Evolutionary conservation across 1,140 invertebrate species (phyloP).

Genomic region (Caenorhabditis tropicalis): DNA sequence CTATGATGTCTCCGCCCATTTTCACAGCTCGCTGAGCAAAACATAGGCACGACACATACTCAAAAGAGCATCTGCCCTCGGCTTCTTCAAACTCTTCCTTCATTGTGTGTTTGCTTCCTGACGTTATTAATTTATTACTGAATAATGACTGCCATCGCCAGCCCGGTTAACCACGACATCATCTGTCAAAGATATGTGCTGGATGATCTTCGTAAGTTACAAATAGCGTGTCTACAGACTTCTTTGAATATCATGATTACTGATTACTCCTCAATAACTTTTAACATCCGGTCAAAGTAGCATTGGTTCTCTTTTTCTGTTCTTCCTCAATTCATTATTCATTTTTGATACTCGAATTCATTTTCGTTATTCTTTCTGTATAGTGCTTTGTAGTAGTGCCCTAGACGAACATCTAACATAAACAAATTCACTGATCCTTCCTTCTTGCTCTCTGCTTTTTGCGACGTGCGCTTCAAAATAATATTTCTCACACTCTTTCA

Average conservation of each 20-base stretch:
- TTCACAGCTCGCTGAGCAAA: conserved; percentile 44
- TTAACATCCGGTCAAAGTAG: no score
- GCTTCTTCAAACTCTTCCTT: conserved; percentile 4
- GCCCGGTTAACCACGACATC: conserved; percentile 29
- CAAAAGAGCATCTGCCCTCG: conserved; percentile 33
- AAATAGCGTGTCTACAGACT: no score
- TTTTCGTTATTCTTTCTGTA: background rate
- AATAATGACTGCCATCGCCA: conserved; percentile 43
- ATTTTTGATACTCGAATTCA: conserved; percentile 5
- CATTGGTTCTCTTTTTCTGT: no score
- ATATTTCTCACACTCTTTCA: background rate
- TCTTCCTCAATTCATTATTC: no score
- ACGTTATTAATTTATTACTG: background rate
- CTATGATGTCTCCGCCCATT: conserved; percentile 41
- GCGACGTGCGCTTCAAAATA: background rate
- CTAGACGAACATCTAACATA: conserved; percentile 36
- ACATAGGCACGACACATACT: conserved; percentile 38
- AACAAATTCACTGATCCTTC: conserved; percentile 18
- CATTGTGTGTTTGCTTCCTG: background rate
- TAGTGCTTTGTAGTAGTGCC: conserved; percentile 19
- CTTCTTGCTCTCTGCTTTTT: background rate
- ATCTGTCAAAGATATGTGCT: conserved; percentile 52
- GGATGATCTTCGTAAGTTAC: conserved; percentile 43
- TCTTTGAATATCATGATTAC: no score
- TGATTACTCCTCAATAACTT: no score